Conservation (phyloP, 2,113 vertebrate genomes). For the Phainopepla nitens region DNA sequence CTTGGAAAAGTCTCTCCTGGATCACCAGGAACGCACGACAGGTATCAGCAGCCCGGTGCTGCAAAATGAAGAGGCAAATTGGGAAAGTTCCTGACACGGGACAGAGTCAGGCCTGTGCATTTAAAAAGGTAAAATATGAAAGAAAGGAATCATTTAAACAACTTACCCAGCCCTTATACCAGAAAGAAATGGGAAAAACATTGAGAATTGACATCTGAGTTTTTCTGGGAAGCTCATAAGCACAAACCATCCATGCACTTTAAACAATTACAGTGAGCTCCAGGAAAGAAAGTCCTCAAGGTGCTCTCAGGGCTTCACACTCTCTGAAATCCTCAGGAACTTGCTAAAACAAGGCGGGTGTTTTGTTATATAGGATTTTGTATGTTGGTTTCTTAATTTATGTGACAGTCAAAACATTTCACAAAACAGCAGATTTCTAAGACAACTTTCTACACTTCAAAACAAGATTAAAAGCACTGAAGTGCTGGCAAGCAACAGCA, state of each 20-base stretch:
- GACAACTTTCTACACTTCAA: background rate
- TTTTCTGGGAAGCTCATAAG: background rate
- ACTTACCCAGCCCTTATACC: background rate
- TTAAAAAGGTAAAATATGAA: background rate
- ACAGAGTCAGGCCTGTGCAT: background rate
- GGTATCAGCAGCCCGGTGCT: fast-evolving
- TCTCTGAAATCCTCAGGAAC: background rate
- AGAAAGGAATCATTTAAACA: background rate
- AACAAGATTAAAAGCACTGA: background rate
- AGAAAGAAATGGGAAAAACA: background rate
- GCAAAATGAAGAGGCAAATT: background rate
- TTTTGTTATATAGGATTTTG: background rate
- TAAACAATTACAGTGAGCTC: background rate
- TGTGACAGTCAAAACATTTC: background rate
- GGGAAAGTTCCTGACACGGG: background rate
- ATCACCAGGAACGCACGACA: background rate
- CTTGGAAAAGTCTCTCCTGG: background rate
- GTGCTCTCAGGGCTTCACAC: background rate
- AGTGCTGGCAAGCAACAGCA: background rate
- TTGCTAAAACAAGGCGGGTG: background rate
- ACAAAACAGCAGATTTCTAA: background rate
- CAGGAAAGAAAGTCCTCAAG: background rate
- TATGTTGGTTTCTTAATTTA: background rate
- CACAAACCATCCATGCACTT: background rate
- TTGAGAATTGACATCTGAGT: background rate